Percentiles rank a stretch among this genome's conserved stretches.
phyloP scores from a whole-genome alignment of 1,140 invertebrate genomes.

The Muscidifurax raptorellus region DNA sequence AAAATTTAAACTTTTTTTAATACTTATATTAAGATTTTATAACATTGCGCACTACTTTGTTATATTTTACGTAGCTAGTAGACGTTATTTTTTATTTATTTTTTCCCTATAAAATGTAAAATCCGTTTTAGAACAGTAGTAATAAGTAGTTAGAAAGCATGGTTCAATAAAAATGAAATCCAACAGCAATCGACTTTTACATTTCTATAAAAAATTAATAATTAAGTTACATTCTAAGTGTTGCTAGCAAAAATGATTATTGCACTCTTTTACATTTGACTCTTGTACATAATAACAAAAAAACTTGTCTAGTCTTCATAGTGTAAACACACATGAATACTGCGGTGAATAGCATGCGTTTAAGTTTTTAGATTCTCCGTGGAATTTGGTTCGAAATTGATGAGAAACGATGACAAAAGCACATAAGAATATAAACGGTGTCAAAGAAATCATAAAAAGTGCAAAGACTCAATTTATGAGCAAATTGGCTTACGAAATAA shows the following conservation, averaged over 20 bases:
- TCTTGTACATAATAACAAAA: conserved; percentile 31
- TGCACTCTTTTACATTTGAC: conserved; percentile 37
- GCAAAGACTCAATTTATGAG: conserved; percentile 4
- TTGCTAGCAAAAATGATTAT: background rate
- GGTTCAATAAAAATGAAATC: background rate
- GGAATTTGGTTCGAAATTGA: conserved; percentile 22
- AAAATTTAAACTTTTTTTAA: too few species aligned
- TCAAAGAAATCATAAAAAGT: background rate
- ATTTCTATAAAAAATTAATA: background rate
- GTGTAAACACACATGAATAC: background rate
- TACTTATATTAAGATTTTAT: too few species aligned
- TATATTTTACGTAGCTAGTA: background rate
- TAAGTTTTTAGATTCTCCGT: background rate
- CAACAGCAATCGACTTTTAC: background rate
- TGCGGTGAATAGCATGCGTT: background rate
- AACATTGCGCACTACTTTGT: background rate
- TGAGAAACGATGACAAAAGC: background rate
- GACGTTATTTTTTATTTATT: too few species aligned
- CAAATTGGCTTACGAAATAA: background rate
- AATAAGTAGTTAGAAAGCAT: too few species aligned
- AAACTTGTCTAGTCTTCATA: conserved; percentile 1
- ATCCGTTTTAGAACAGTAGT: too few species aligned
- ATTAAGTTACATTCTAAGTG: background rate
- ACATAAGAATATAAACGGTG: background rate
- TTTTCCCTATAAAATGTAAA: too few species aligned